These are phyloP conservation scores for Brienomyrus longianalis DNA, from an alignment of 2,113 vertebrate genomes.

Conservation along the genomic window DNA sequence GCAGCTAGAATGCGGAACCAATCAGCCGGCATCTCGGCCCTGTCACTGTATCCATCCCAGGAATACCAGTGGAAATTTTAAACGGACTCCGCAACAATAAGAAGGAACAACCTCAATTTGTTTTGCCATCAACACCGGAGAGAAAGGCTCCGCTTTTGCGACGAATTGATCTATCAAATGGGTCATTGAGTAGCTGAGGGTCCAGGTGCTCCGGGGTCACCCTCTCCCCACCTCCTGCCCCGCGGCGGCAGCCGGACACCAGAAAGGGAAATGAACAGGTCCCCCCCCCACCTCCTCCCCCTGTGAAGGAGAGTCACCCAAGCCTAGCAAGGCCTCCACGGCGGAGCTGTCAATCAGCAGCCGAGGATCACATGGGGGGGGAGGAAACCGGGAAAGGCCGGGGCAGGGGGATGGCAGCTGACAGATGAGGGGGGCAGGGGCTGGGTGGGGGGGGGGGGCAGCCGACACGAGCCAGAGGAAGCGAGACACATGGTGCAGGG, in stretches of 20 bases:
- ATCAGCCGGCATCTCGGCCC: constrained; percentile 1
- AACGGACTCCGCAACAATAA: constrained; percentile 17
- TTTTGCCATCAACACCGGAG: constrained; percentile 12
- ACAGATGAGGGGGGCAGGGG: constrained; percentile 32
- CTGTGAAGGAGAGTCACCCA: not conserved
- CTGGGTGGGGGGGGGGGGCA: not conserved
- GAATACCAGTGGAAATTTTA: constrained; percentile 12
- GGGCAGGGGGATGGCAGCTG: constrained; percentile 20
- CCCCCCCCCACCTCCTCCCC: not conserved
- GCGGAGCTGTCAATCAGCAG: constrained; percentile 28
- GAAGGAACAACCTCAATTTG: constrained; percentile 15
- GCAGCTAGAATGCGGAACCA: not conserved
- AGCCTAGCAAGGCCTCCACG: not conserved
- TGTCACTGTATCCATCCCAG: not conserved
- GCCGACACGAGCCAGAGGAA: not conserved
- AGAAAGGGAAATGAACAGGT: constrained; percentile 27
- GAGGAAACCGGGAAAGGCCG: not conserved
- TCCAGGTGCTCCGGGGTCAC: constrained; percentile 20
- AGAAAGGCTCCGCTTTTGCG: not conserved
- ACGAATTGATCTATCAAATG: constrained; percentile 26
- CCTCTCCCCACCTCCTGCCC: constrained; percentile 11
- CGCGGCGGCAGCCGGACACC: constrained; percentile 1
- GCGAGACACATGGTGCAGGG: not conserved
- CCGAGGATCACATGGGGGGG: not conserved
- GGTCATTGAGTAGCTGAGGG: constrained; percentile 22